Percentiles rank a stretch among this genome's conserved stretches.
phyloP scores from a whole-genome alignment of 92 coral and sea anemone genomes.

The Galaxea fascicularis region DNA sequence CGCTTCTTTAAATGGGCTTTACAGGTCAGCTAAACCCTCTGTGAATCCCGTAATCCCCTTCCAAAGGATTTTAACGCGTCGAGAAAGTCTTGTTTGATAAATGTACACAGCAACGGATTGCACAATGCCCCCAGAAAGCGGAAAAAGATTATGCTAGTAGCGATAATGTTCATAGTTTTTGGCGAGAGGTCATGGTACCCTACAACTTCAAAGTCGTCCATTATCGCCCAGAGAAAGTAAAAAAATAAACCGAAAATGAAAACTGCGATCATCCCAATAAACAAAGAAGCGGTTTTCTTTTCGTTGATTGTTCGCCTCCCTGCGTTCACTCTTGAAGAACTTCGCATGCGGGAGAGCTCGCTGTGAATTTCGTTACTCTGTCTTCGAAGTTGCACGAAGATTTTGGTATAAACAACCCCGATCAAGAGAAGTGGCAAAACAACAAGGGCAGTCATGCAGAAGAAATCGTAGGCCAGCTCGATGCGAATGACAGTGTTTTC shows the following conservation, averaged over 20 bases:
- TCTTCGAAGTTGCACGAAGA: slow-evolving; percentile 60
- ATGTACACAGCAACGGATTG: slow-evolving; percentile 75
- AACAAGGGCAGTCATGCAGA: slow-evolving; percentile 63
- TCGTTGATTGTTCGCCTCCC: slow-evolving; percentile 53
- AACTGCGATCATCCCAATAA: slow-evolving; percentile 81
- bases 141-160: slow-evolving; percentile 57
- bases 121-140: slow-evolving; percentile 79
- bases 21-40: not conserved
- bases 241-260: slow-evolving; percentile 72
- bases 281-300: slow-evolving; percentile 65
- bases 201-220: slow-evolving; percentile 60
- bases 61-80: slow-evolving; percentile 49
- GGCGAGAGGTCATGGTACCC: slow-evolving; percentile 50
- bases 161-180: slow-evolving; percentile 33
- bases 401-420: slow-evolving; percentile 61
- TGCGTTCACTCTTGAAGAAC: not conserved
- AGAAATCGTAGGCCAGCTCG: slow-evolving; percentile 69
- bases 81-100: slow-evolving; percentile 77
- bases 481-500: slow-evolving; percentile 25
- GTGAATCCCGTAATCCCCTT: not conserved
- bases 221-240: slow-evolving; percentile 73
- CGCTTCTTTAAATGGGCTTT: not conserved
- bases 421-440: slow-evolving; percentile 65
- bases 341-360: slow-evolving; percentile 28
- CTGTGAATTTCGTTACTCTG: slow-evolving; percentile 33